Base-by-base conservation (phyloP, 2,888 invertebrate genomes). In the Alloplasta piceator region DNA sequence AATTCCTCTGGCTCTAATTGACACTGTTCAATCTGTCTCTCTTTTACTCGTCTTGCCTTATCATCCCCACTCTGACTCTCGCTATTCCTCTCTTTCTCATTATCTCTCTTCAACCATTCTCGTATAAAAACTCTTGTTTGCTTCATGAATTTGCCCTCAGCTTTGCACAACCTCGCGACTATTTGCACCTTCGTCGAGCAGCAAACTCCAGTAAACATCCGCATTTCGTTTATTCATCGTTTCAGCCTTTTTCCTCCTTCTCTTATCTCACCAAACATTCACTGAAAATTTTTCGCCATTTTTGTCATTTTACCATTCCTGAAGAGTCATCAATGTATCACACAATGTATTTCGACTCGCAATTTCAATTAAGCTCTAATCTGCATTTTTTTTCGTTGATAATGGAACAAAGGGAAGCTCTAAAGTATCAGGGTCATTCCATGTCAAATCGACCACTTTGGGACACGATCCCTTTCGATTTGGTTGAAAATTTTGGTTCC, bases 1-100 rank as follows among this genome's bases (percentile, higher is more conserved):
- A 80, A 80, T 80, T 73, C 80, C 73, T 73, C 77, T 64, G 43
- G 77, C 73, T 80, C 64, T 80, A 80, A 80, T 80, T 80, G 80
- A 80, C 80, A 80, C 80, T 68, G 58, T 77, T 68, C 14, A 60
- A 63, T 72, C 77, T 16, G 26, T 71, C 71, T 66, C 56, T 60
- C 75, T 67, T 26, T 5, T 41, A 6, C 41, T 50, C 48, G 46
- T 52, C 6, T 41, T 0, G 6, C 50, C 39, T 48, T 9, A 55
- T 16, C 36, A n/a, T 48, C 16, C 38, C 38, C n/a, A 9, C 5
- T 26, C 52, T 52, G 56, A 26, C n/a, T 73, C 14, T 60, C 41
- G 58, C 52, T 50, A n/a, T 50, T n/a, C 14, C 46, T 73, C 70
- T 46, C 9, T 12, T 50, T 43, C 76, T 36, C 68, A 10, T 26